Conservation (phyloP, 92 coral and sea anemone species). For the Hydrozoanthus gracilis region DNA sequence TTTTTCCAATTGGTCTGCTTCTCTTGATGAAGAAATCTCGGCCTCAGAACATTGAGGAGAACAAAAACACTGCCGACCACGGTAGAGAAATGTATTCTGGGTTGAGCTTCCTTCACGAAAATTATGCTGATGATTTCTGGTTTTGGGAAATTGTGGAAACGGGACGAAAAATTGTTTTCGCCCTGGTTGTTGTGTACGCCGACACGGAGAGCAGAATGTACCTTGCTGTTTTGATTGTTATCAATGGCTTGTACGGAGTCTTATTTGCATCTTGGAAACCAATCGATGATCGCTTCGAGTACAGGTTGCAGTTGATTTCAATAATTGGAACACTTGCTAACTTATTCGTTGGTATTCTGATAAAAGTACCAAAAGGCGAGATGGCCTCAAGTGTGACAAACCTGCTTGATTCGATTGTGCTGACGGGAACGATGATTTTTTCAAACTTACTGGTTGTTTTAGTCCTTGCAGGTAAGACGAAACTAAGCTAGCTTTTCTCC, state of each 20-base stretch:
- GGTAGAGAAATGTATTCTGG: constrained; percentile 41
- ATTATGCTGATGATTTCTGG: constrained; percentile 58
- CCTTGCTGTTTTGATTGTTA: constrained; percentile 51
- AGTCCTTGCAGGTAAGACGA: too few relatives aligned
- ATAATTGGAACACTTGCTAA: constrained; percentile 54
- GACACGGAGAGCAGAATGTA: constrained; percentile 60
- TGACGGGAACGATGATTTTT: too few relatives aligned
- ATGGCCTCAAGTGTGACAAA: too few relatives aligned
- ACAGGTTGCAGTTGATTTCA: constrained; percentile 61
- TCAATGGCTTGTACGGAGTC: constrained; percentile 61
- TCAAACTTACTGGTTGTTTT: too few relatives aligned
- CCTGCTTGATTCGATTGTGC: too few relatives aligned
- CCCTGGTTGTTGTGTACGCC: constrained; percentile 39
- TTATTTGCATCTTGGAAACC: constrained; percentile 12
- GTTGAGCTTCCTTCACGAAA: constrained; percentile 59
- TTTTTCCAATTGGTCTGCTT: constrained; percentile 39
- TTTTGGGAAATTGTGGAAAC: constrained; percentile 69
- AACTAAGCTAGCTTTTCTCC: too few relatives aligned
- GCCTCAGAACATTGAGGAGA: not conserved
- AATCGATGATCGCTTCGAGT: constrained; percentile 55
- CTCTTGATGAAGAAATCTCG: constrained; percentile 17
- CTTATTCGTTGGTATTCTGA: constrained; percentile 57
- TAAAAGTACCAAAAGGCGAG: constrained; percentile 50
- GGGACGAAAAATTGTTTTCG: constrained; percentile 44
- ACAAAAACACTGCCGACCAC: not conserved